Evolutionary conservation across 2,888 invertebrate genomes (phyloP).

Genomic region (Hylaea fasciaria): DNA sequence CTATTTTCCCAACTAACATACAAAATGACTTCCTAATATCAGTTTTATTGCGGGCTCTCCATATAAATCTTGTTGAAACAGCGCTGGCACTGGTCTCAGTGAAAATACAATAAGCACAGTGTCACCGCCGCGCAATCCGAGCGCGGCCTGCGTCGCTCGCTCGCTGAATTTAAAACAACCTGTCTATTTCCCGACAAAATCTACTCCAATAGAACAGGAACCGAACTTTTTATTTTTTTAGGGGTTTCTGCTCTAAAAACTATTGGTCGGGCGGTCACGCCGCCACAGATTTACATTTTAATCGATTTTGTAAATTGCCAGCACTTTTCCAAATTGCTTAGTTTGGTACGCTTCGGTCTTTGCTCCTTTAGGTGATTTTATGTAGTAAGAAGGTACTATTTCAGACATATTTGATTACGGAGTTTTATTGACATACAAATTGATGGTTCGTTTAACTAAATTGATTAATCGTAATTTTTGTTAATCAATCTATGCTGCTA

Average conservation of each 20-base stretch:
- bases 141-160: constrained; percentile 47
- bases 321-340: constrained; percentile 42
- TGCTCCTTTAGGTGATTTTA: constrained; percentile 1
- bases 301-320: constrained; percentile 44
- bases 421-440: too few species aligned
- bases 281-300: constrained; percentile 43
- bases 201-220: constrained; percentile 35
- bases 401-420: neutral
- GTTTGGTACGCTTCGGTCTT: constrained; percentile 23
- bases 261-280: constrained; percentile 37
- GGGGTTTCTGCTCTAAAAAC: constrained; percentile 35
- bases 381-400: too few species aligned
- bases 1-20: neutral
- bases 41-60: constrained; percentile 41
- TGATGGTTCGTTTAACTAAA: too few species aligned
- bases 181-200: constrained; percentile 51
- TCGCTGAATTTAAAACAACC: constrained; percentile 63
- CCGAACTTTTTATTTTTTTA: constrained; percentile 27
- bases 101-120: constrained; percentile 65
- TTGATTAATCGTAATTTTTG: too few species aligned
- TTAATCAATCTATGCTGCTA: too few species aligned
- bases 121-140: constrained; percentile 53
- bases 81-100: constrained; percentile 45
- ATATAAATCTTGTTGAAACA: constrained; percentile 48
- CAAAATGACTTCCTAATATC: constrained; percentile 37